Evolutionary conservation across 2,888 invertebrate species (phyloP), one percentile per base, ranked within the genome.

Genomic region (Pherbina coryleti): DNA sequence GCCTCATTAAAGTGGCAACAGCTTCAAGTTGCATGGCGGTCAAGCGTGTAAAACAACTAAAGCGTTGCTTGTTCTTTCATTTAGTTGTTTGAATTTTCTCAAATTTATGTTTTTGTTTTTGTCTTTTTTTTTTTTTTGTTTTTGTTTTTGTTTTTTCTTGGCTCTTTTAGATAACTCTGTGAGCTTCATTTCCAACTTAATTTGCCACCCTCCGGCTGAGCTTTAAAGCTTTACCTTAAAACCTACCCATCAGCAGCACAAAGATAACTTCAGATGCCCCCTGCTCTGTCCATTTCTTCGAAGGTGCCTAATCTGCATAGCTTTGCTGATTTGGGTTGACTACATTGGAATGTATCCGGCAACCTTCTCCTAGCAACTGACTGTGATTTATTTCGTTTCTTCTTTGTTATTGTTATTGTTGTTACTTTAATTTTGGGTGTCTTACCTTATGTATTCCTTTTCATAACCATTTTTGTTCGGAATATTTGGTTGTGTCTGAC

Each of bases 1-100:
- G 64, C 37, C 34, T 34, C 64, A 66, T 66, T 66, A 66, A 66
- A 66, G 64, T 66, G 64, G 31, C 69, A 49, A 34, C 34, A 53
- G 53, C 53, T 25, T 25, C 55, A 55, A 55, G 25, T 53, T 71
- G 25, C 55, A 31, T 31, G 28, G 53, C 55, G 51, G 71, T 51
- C 49, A 51, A 71, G 53, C 53, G 51, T 51, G 71, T 71, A n/a
- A n/a, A n/a, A 31, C 71, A 19, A 11, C 19, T 11, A 51, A 19
- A 66, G 64, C 64, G 31, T 60, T 60, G 11, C 60, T 8, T 19
- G 44, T 44, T 44, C 44, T 7, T 44, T 44, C 22, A 62, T 62
- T 22, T 31, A 25, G 62, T 28, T 31, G 62, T 62, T 62, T 22
- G 9, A n/a, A n/a, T 4, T 28, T 22, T 25, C 2, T 22, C 28